These are phyloP conservation scores for Mesaphorura yosii DNA, from an alignment of 1,140 invertebrate species.

Conservation along the genomic window DNA sequence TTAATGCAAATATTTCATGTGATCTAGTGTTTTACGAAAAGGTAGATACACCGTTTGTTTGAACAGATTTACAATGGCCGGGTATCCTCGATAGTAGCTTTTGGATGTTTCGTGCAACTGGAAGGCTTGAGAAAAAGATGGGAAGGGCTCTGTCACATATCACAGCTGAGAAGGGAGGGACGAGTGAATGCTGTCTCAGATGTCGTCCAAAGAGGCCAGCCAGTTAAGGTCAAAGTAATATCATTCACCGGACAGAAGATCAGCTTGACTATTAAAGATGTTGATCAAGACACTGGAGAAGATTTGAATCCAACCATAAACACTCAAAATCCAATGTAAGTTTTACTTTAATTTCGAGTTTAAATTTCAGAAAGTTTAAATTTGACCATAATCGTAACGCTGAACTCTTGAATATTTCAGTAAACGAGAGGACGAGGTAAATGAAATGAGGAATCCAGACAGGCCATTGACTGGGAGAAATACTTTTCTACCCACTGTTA, in stretches of 20 bases:
- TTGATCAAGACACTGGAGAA: slow-evolving; percentile 85
- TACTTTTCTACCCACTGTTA: slow-evolving; percentile 51
- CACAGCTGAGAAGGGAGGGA: slow-evolving; percentile 82
- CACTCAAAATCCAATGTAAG: slow-evolving; percentile 10
- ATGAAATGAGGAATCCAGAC: slow-evolving; percentile 62
- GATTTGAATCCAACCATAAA: slow-evolving; percentile 77
- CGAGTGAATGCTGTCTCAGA: slow-evolving; percentile 88
- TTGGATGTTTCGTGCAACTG: slow-evolving; percentile 95
- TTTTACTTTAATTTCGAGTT: slow-evolving; percentile 30
- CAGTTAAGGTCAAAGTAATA: slow-evolving; percentile 85
- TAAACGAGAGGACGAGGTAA: slow-evolving; percentile 26
- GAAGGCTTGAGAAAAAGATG: slow-evolving; percentile 73
- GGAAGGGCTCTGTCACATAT: slow-evolving; percentile 97
- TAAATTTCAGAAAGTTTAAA: slow-evolving; percentile 9
- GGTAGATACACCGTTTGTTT: slow-evolving; percentile 9
- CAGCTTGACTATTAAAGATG: slow-evolving; percentile 96
- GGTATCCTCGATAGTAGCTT: slow-evolving; percentile 89
- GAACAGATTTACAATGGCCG: slow-evolving; percentile 79
- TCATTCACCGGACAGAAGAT: slow-evolving; percentile 86
- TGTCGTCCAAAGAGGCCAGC: slow-evolving; percentile 80
- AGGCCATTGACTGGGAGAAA: slow-evolving; percentile 59
- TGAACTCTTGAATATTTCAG: background rate
- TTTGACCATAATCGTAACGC: background rate
- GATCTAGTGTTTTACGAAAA: background rate
- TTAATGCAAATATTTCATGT: slow-evolving; percentile 9